phyloP scores from a whole-genome alignment of 2,797 vertebrate genomes.

The Euthynnus affinis region DNA sequence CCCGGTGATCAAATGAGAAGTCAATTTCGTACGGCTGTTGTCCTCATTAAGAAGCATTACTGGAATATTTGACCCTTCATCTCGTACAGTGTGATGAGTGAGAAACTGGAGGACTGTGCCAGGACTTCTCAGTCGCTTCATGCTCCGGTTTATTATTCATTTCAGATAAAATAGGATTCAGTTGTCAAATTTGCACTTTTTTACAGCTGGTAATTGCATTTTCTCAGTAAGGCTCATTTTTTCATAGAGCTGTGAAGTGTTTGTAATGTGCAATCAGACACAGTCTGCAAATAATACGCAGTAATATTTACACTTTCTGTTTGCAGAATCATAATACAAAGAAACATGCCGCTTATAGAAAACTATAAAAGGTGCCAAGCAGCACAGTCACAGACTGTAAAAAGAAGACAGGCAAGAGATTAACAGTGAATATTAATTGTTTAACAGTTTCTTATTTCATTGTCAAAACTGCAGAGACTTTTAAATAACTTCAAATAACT shows the following conservation, averaged over 20 bases:
- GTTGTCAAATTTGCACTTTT: slow-evolving; percentile 38
- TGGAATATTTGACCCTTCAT: slow-evolving; percentile 58
- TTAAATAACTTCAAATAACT: background rate
- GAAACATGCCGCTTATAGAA: background rate
- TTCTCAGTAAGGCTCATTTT: slow-evolving; percentile 51
- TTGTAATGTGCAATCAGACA: slow-evolving; percentile 19
- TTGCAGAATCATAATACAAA: slow-evolving; percentile 10
- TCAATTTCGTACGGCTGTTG: slow-evolving; percentile 58
- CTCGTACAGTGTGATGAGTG: slow-evolving; percentile 46
- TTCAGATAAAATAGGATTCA: slow-evolving; percentile 44
- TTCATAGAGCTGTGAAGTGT: slow-evolving; percentile 30
- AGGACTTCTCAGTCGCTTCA: slow-evolving; percentile 30
- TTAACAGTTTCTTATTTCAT: background rate
- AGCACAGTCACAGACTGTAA: background rate
- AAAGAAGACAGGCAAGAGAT: background rate
- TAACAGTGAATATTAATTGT: slow-evolving; percentile 1
- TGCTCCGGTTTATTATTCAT: slow-evolving; percentile 53
- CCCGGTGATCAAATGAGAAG: slow-evolving; percentile 56
- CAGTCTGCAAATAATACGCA: slow-evolving; percentile 42
- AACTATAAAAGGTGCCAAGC: background rate
- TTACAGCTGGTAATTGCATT: slow-evolving; percentile 55
- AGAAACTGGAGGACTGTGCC: slow-evolving; percentile 15
- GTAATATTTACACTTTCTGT: slow-evolving; percentile 12
- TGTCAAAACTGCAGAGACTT: background rate
- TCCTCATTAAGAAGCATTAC: slow-evolving; percentile 63